phyloP scores from a whole-genome alignment of 2,888 invertebrate species.

The Ashinkailepas kermadecensis region DNA sequence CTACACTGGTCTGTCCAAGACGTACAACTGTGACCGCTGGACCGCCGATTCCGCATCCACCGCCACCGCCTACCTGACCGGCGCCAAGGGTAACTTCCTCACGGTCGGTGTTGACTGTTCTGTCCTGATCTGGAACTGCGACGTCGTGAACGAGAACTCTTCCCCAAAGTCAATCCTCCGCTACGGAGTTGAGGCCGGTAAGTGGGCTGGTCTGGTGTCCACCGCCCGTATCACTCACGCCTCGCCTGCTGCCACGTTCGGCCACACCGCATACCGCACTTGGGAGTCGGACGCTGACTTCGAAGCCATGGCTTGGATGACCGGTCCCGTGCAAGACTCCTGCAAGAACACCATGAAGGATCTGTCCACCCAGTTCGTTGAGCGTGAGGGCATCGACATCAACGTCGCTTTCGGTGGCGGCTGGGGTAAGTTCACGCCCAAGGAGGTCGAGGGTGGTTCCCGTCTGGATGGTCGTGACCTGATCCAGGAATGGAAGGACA shows the following conservation, averaged over 20 bases:
- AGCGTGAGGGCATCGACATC: constrained; percentile 2
- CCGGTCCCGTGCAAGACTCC: background rate
- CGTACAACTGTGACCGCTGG: constrained; percentile 4
- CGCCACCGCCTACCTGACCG: background rate
- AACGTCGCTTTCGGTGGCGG: constrained; percentile 6
- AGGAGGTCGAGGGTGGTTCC: background rate
- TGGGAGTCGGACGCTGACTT: constrained; percentile 15
- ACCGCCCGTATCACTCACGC: constrained; percentile 11
- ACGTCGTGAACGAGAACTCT: constrained; percentile 2
- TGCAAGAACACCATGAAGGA: background rate
- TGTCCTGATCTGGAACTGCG: constrained; percentile 5
- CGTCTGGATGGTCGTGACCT: background rate
- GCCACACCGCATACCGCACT: constrained; percentile 7
- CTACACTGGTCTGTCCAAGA: background rate
- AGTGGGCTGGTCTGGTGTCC: constrained; percentile 7
- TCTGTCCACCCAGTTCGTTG: background rate
- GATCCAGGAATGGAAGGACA: constrained; percentile 18
- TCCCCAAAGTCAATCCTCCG: constrained; percentile 1
- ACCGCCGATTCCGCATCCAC: background rate
- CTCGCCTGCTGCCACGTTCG: constrained; percentile 1
- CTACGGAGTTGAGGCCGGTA: constrained; percentile 1
- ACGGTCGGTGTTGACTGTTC: constrained; percentile 14
- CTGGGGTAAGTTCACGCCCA: background rate
- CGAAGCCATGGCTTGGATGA: constrained; percentile 6
- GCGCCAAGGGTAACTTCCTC: background rate